A percentile compares a stretch with the other conserved stretches of the same genome.
Conservation (phyloP, 2,888 invertebrate genomes). For the Mesorhabditis spiculigera region DNA sequence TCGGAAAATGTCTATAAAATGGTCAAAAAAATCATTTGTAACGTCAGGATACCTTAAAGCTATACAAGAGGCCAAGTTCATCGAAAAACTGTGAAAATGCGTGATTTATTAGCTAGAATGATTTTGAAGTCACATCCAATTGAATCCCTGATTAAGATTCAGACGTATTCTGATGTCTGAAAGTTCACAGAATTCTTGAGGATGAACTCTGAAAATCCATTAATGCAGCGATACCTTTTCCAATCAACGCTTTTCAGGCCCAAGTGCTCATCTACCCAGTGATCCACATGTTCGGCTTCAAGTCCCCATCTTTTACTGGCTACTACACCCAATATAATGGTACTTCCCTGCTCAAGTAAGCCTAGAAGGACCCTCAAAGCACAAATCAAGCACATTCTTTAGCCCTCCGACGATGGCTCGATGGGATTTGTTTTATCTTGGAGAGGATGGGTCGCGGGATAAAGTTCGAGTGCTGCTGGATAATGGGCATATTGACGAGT, state of each 20-base stretch:
- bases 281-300: conserved; percentile 59
- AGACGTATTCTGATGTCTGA: too few relatives aligned
- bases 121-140: too few relatives aligned
- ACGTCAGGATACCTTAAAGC: too few relatives aligned
- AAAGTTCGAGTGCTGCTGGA: conserved; percentile 47
- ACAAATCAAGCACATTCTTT: conserved; percentile 33
- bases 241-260: conserved; percentile 29
- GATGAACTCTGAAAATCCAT: too few relatives aligned
- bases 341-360: conserved; percentile 11
- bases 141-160: too few relatives aligned
- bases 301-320: conserved; percentile 45
- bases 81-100: too few relatives aligned
- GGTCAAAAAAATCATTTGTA: too few relatives aligned
- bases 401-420: conserved; percentile 42
- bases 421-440: conserved; percentile 51
- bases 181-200: too few relatives aligned
- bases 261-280: conserved; percentile 61
- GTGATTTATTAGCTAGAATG: too few relatives aligned
- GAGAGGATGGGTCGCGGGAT: conserved; percentile 33
- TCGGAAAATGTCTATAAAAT: too few relatives aligned
- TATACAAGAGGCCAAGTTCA: too few relatives aligned
- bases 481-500: conserved; percentile 42
- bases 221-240: too few relatives aligned
- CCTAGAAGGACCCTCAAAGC: conserved; percentile 5
- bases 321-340: conserved; percentile 41